Evolutionary conservation across 2,113 vertebrate genomes (phyloP).

Genomic region (Alligator mississippiensis): DNA sequence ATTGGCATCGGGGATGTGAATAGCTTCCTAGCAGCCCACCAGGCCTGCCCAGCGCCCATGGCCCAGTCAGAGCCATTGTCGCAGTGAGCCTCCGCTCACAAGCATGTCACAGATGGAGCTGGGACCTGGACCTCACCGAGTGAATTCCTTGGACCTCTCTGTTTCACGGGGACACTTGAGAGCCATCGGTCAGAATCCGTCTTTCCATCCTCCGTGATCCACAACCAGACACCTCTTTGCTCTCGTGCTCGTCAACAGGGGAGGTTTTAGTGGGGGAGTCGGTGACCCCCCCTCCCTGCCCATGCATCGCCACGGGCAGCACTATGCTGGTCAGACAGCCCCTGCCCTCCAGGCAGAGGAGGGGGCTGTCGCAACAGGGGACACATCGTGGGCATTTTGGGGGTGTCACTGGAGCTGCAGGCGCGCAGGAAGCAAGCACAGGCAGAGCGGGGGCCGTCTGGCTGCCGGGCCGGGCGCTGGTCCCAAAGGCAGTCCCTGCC

Average conservation of each 20-base stretch:
- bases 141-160: slow-evolving; percentile 28
- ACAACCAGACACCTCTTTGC: slow-evolving; percentile 63
- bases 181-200: slow-evolving; percentile 44
- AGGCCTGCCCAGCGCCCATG: slow-evolving; percentile 75
- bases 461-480: rapidly evolving
- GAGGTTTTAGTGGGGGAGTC: not conserved
- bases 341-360: not conserved
- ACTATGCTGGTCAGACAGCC: not conserved
- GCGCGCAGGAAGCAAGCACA: not conserved
- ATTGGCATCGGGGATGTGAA: slow-evolving; percentile 83
- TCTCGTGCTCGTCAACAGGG: slow-evolving; percentile 26
- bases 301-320: slow-evolving; percentile 5
- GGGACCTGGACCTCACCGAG: slow-evolving; percentile 48
- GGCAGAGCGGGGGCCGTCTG: not conserved
- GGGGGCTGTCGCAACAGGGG: not conserved
- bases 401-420: rapidly evolving
- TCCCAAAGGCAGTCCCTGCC: not conserved
- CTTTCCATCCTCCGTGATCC: slow-evolving; percentile 62
- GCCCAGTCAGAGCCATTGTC: slow-evolving; percentile 82
- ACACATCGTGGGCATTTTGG: rapidly evolving
- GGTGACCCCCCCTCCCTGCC: not conserved
- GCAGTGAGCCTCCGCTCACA: slow-evolving; percentile 77
- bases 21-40: slow-evolving; percentile 81
- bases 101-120: slow-evolving; percentile 31
- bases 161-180: slow-evolving; percentile 4